phyloP scores from a whole-genome alignment of 2,888 invertebrate species.

The Rhamphomyia laevipes region DNA sequence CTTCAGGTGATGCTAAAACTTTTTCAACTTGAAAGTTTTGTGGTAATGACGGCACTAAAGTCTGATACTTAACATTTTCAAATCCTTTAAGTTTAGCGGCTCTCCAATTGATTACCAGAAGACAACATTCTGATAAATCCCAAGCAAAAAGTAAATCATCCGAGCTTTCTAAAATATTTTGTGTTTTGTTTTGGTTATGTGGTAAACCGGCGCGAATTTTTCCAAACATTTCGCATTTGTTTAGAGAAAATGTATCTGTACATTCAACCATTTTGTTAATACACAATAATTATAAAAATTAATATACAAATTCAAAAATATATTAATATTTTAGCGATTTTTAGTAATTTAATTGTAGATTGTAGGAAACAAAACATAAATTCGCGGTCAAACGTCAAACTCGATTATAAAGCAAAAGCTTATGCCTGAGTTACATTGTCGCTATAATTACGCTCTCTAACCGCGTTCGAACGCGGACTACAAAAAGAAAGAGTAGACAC shows the following conservation, averaged over 20 bases:
- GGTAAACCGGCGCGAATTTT: constrained; percentile 43
- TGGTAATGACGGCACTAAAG: constrained; percentile 43
- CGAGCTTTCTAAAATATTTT: constrained; percentile 45
- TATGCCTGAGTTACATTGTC: no score
- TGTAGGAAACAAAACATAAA: no score
- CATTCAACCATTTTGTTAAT: not conserved
- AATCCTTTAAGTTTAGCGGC: constrained; percentile 32
- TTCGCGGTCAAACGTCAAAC: no score
- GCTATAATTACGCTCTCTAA: no score
- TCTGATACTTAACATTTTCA: constrained; percentile 38
- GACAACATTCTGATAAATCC: constrained; percentile 45
- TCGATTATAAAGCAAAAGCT: no score
- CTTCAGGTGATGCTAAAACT: constrained; percentile 48
- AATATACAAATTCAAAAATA: no score
- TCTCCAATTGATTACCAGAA: constrained; percentile 46
- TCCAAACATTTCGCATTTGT: constrained; percentile 44
- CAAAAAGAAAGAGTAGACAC: no score
- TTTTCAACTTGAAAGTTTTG: constrained; percentile 54
- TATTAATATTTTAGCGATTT: no score
- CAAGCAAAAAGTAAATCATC: constrained; percentile 52
- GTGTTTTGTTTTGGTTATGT: constrained; percentile 39
- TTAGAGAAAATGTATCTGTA: constrained; percentile 45
- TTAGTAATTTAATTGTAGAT: no score
- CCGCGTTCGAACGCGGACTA: no score
- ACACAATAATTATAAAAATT: no score